Percentiles rank a stretch among this genome's conserved stretches.
Conservation (phyloP, 2,113 vertebrate genomes). For the Anhinga rufa region DNA sequence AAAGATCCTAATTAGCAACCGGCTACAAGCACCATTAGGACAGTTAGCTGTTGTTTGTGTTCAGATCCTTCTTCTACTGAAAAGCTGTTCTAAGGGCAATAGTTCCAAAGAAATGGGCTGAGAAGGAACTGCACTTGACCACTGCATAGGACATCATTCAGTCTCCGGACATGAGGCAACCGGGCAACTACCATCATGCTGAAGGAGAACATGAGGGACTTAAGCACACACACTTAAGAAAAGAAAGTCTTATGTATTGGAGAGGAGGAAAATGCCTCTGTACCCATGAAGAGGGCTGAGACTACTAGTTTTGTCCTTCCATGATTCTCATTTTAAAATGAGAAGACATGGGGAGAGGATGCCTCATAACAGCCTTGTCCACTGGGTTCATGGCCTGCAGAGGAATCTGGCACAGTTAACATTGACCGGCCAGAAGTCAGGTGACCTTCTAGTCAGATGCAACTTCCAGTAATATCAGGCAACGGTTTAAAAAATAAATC, state of each 20-base stretch:
- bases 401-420: not conserved
- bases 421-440: not conserved
- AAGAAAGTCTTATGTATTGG: not conserved
- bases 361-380: not conserved
- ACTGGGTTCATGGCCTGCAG: not conserved
- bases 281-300: not conserved
- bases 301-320: not conserved
- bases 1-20: not conserved
- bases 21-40: not conserved
- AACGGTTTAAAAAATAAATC: not conserved
- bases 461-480: not conserved
- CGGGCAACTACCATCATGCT: not conserved
- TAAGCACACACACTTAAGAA: not conserved
- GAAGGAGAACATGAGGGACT: not conserved
- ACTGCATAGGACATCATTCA: not conserved
- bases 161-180: not conserved
- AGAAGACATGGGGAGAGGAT: not conserved
- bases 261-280: not conserved
- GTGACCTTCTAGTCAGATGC: not conserved
- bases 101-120: not conserved
- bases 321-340: not conserved
- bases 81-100: not conserved
- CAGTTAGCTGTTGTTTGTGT: not conserved
- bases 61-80: not conserved
- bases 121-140: not conserved